phyloP scores from a whole-genome alignment of 2,113 vertebrate species.

The Percopsis transmontana region DNA sequence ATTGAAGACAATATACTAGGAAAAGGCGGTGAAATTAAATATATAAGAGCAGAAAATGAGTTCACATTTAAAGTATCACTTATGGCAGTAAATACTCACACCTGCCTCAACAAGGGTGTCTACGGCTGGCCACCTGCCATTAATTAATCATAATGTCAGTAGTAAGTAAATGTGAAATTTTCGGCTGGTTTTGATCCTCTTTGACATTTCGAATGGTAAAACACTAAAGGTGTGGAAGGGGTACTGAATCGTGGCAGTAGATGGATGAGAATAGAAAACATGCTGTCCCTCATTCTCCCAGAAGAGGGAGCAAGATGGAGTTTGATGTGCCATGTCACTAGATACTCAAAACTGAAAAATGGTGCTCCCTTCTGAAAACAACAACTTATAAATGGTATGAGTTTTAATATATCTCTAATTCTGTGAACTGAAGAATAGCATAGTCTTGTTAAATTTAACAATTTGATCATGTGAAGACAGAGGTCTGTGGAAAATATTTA shows the following conservation, averaged over 20 bases:
- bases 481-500: constrained; percentile 1
- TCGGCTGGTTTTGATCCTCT: too few relatives aligned
- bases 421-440: constrained; percentile 16
- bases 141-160: too few relatives aligned
- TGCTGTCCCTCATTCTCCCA: constrained; percentile 36
- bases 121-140: too few relatives aligned
- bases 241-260: background rate
- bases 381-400: constrained; percentile 4
- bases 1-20: too few relatives aligned
- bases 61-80: too few relatives aligned
- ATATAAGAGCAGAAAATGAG: too few relatives aligned
- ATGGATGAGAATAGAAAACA: background rate
- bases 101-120: background rate
- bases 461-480: background rate
- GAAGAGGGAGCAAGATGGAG: constrained; percentile 54
- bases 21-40: too few relatives aligned
- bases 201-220: background rate
- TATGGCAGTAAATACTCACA: too few relatives aligned
- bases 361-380: constrained; percentile 29
- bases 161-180: too few relatives aligned
- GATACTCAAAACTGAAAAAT: constrained; percentile 13
- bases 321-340: background rate
- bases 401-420: constrained; percentile 11
- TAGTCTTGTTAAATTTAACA: constrained; percentile 7
- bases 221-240: background rate